Evolutionary conservation across 2,888 invertebrate species (phyloP), one percentile per base, ranked within the genome.

Genomic region (Drosophila merina): DNA sequence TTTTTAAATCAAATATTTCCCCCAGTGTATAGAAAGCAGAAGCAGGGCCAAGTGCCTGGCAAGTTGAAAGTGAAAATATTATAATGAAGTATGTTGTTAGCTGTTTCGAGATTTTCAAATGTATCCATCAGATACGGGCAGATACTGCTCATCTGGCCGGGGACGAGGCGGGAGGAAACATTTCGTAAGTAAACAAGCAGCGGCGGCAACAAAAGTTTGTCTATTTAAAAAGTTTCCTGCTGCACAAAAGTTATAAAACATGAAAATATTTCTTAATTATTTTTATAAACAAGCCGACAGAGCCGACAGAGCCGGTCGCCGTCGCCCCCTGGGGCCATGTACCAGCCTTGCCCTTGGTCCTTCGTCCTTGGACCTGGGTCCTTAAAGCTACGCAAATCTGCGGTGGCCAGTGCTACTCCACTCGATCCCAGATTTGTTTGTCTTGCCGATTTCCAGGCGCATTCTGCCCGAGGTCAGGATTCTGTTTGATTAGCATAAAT

Each of bases 221-320:
- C 83, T 84, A 85, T 85, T 84, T 85, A 85, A 84, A 84, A 85
- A 84, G 79, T 83, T 83, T 83, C 66, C 57, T 68, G 77, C 80
- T 80, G 80, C 82, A 72, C 77, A 62, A 75, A 86, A 86, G 80
- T 87, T 86, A 80, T 84, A 82, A 82, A 87, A 87, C 86, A 87
- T 86, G 82, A 86, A 87, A 86, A 86, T 86, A 86, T 86, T 86
- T 86, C 87, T 86, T 86, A 86, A 86, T 86, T 86, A 86, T 85
- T 87, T 87, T 86, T 86, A 86, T 79, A 86, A 86, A 86, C 84
- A 84, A 78, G 71, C 79, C 68, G 40, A 50, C 44, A 28, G 42
- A 42, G 4, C 48, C 40, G 7, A n/a, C 4, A 28, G 42, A 42
- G 4, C 48, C 40, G 7, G n/a, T 3, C 31, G 14, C 38, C 60